Percentiles rank a stretch among this genome's conserved stretches.
Evolutionary conservation across 2,888 invertebrate genomes (phyloP).

Genomic region (Drosophila siamana): DNA sequence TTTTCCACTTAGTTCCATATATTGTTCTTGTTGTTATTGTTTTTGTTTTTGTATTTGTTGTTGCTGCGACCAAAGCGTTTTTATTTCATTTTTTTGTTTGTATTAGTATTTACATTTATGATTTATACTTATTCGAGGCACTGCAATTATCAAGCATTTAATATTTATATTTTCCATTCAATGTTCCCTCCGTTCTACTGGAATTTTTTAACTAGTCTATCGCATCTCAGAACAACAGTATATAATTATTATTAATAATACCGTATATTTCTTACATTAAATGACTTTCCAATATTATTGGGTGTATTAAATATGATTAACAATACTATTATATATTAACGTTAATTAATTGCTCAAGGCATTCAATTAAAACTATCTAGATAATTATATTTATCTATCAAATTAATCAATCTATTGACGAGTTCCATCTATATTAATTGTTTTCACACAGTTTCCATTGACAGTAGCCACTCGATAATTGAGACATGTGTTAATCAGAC

Average conservation of each 20-base stretch:
- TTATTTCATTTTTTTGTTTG: constrained; percentile 15
- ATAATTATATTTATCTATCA: background rate
- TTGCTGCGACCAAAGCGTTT: constrained; percentile 55
- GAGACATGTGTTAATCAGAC: background rate
- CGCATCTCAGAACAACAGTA: constrained; percentile 13
- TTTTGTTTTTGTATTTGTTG: constrained; percentile 5
- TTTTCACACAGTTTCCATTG: background rate
- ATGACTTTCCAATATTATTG: background rate
- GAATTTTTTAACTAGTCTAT: constrained; percentile 33
- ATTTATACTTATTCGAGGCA: constrained; percentile 1
- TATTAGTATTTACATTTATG: constrained; percentile 23
- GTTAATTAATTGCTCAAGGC: background rate
- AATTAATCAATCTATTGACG: background rate
- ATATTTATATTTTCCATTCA: constrained; percentile 2
- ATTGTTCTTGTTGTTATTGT: constrained; percentile 1
- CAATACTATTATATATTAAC: background rate
- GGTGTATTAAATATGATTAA: background rate
- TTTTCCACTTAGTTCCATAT: constrained; percentile 8
- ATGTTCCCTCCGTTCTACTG: background rate
- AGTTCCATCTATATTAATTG: background rate
- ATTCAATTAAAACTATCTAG: background rate
- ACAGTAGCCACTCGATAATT: constrained; percentile 13
- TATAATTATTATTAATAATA: background rate
- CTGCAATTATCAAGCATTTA: constrained; percentile 10
- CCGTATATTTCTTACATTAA: background rate